These are phyloP conservation scores for Diprion similis DNA, from an alignment of 1,140 invertebrate species.

Conservation along the genomic window DNA sequence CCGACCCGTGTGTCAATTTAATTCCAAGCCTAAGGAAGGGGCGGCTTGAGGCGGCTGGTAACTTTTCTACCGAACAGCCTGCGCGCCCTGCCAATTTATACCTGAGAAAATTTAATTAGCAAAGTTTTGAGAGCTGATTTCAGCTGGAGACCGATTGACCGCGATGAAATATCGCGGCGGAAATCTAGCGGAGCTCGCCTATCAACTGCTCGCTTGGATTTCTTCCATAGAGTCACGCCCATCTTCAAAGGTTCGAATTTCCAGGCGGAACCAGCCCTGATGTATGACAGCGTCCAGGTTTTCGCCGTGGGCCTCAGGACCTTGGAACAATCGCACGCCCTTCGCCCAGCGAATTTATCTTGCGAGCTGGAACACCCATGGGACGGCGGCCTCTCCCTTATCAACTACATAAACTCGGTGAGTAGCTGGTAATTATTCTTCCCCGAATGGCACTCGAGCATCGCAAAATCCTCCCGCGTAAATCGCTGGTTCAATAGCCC, in stretches of 20 bases:
- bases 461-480: background rate
- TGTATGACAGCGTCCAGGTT: slow-evolving; percentile 81
- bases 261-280: slow-evolving; percentile 79
- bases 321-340: slow-evolving; percentile 69
- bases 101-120: no score
- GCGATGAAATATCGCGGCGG: no score
- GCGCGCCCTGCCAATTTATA: no score
- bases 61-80: no score
- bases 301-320: slow-evolving; percentile 76
- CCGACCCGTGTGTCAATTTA: no score
- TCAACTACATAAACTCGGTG: slow-evolving; percentile 82
- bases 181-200: no score
- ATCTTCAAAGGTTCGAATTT: slow-evolving; percentile 28
- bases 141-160: no score
- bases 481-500: slow-evolving; percentile 16
- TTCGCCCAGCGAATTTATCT: slow-evolving; percentile 72
- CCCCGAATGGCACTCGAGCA: background rate
- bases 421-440: slow-evolving; percentile 43
- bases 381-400: slow-evolving; percentile 79
- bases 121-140: no score
- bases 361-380: slow-evolving; percentile 77
- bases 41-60: no score
- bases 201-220: no score
- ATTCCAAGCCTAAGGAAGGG: no score
- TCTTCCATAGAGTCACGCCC: no score